Base-by-base conservation (phyloP, 2,113 vertebrate species). In the Notarius lentiginosus region DNA sequence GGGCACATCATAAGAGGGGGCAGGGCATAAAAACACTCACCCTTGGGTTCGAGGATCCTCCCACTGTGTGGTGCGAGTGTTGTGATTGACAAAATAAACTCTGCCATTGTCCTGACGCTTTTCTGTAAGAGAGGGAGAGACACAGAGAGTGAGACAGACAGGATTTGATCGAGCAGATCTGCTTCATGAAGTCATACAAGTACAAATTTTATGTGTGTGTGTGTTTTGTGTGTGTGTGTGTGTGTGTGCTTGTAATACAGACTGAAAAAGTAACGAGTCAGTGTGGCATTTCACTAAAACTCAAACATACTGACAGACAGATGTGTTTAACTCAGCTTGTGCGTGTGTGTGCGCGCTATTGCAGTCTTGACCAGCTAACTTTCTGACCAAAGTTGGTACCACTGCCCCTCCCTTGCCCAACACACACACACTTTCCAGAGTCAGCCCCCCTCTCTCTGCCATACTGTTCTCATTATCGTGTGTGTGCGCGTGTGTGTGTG, bases 81-180 rank as follows among this genome's bases (percentile, higher is more conserved):
- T 99, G 95, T 99, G 98, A 96, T 99, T 99, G 95, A 99, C 98
- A 90, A 97, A 99, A 96, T 99, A 99, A 88, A 98, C 96, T 87
- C 97, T 94, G 60, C 98, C 97, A 72, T 99, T 99, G 96, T 99
- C 98, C 94, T 99, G 98, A 34, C 97, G 97, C 93, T 99, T 99
- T 92, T 99, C 98, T 99, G 94, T 12, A 79, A 80, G 30, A 90
- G 76, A 51, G 66, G 15, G 66, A 68, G 27, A 70, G 66, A 70
- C 22, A n/a, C 2, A 20, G 5, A 24, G 9, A 7, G 20, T 24
- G 61, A 30, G 14, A 30, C 11, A 68, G 3, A 30, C 12, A 68
- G 7, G 17, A 24, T 73, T 47, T 41, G 10, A 49, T 75, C 20
- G 10, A 5, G 47, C 5, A 17, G 47, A 75, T 41, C 17, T 41